Conservation (phyloP, 2,113 vertebrate genomes). For the Otus sunia region DNA sequence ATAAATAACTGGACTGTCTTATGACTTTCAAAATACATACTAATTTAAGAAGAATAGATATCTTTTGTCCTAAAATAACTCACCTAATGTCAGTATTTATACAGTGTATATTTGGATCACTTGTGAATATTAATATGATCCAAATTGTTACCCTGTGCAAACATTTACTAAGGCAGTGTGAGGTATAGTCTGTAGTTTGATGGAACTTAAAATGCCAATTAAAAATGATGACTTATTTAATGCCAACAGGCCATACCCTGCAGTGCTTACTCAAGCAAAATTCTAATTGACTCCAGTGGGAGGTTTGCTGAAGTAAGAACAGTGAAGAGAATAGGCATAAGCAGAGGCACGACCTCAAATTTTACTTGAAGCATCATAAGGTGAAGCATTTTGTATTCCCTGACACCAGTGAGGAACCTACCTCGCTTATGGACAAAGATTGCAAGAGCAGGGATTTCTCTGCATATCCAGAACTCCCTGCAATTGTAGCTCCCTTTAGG, state of each 20-base stretch:
- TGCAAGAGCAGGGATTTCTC: not conserved
- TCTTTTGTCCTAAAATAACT: not conserved
- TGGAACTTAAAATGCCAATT: constrained; percentile 72
- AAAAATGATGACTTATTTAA: constrained; percentile 77
- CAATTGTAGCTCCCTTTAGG: not conserved
- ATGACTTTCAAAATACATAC: not conserved
- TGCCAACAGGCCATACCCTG: constrained; percentile 50
- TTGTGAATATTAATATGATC: constrained; percentile 14
- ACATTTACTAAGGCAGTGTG: constrained; percentile 51
- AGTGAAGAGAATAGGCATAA: not conserved
- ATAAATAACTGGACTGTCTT: not conserved
- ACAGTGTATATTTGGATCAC: not conserved
- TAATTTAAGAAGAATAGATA: not conserved
- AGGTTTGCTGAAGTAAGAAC: not conserved
- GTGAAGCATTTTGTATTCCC: not conserved
- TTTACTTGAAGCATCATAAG: not conserved
- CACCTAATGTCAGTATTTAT: not conserved
- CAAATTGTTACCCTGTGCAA: constrained; percentile 66
- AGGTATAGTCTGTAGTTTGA: constrained; percentile 37
- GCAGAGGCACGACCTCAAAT: not conserved
- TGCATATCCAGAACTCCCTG: not conserved
- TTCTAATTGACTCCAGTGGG: constrained; percentile 62
- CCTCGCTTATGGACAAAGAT: not conserved
- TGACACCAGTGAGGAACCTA: not conserved
- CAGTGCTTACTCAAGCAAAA: constrained; percentile 58